These are phyloP conservation scores for Epinephelus moara DNA, from an alignment of 2,113 vertebrate species.

Conservation along the genomic window DNA sequence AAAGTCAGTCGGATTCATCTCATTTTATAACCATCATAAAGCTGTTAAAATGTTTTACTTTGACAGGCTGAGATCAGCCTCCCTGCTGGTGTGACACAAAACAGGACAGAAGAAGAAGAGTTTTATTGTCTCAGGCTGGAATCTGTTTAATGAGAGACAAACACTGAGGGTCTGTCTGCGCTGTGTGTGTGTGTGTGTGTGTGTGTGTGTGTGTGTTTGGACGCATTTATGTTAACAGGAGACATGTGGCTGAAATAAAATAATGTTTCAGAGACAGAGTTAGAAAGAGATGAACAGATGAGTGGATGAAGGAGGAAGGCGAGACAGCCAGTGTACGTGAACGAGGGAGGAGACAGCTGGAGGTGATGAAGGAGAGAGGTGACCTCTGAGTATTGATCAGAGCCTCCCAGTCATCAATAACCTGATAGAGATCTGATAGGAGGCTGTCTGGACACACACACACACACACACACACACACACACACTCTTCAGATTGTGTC, in stretches of 20 bases:
- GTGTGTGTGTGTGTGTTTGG: constrained; percentile 24
- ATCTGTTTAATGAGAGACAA: constrained; percentile 43
- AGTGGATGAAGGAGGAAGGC: neutral
- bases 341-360: neutral
- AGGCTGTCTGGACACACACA: constrained; percentile 31
- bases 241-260: constrained; percentile 30
- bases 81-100: constrained; percentile 1
- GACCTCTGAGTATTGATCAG: constrained; percentile 60
- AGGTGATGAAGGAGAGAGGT: constrained; percentile 31
- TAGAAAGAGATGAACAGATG: neutral
- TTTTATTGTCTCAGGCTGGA: constrained; percentile 55
- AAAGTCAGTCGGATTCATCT: no score
- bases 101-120: constrained; percentile 21
- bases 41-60: neutral
- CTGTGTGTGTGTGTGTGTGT: constrained; percentile 22
- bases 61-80: neutral
- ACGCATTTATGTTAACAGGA: constrained; percentile 12
- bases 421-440: constrained; percentile 66
- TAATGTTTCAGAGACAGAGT: neutral
- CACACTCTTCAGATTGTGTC: neutral
- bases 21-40: no score
- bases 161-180: constrained; percentile 49
- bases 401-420: constrained; percentile 51
- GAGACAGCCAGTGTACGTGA: neutral
- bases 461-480: constrained; percentile 23